Evolutionary conservation across 2,797 vertebrate genomes (phyloP), one percentile per base, ranked within the genome.

Genomic region (Pygocentrus nattereri): DNA sequence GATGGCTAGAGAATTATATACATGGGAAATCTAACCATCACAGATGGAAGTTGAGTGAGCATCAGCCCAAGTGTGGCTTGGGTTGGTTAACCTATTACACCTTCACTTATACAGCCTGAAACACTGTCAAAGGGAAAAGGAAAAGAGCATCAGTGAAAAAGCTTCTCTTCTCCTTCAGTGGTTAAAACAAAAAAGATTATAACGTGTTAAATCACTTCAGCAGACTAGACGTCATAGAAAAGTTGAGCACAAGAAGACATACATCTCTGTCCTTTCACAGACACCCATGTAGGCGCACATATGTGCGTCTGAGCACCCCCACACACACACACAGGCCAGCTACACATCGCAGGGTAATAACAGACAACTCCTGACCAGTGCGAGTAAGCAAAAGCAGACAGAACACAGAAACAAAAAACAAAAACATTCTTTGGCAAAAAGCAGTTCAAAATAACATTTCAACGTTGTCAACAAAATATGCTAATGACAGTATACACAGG

Each of bases 341-440:
- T 78, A 78, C 78, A 78, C 75, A 78, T 74, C 4, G 13, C 23
- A 71, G 16, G 47, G 69, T 2, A 31, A n/a, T 34, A 31, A 47
- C n/a, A 59, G 12, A 47, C 41, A 62, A 68, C 25, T 7, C 62
- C 13, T 68, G 62, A 70, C 54, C 68, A 80, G 15, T 49, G 44
- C 34, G 62, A 78, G 25, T 23, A 23, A 11, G 73, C 50, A 52
- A 78, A 78, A 67, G 41, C 71, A 34, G 65, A 76, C 44, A 71
- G 18, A 82, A 65, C 49, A 77, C 58, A 64, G 12, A 21, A 64
- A 47, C 38, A 79, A 80, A 73, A 58, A 67, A 70, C 70, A 61
- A 64, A 31, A 64, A 71, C 58, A 84, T 79, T 90, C 86, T 90
- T 90, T 90, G 89, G 88, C 89, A 88, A 88, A 81, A 85, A 88